phyloP scores from a whole-genome alignment of 1,140 invertebrate species.

The Zaprionus tsacasi region DNA sequence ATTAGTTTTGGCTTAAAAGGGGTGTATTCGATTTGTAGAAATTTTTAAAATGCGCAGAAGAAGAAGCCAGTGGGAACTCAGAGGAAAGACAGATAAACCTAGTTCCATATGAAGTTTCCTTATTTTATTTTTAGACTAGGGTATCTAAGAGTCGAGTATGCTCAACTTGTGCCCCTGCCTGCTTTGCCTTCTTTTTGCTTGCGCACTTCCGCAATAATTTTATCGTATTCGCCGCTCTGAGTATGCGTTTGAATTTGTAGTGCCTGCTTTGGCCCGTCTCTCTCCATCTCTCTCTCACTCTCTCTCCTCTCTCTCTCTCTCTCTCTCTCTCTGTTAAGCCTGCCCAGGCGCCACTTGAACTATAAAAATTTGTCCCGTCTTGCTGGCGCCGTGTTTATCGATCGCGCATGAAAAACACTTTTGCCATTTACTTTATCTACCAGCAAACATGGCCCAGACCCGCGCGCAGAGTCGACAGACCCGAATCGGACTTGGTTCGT shows the following conservation, averaged over 20 bases:
- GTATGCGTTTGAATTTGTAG: conserved; percentile 68
- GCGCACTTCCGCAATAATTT: conserved; percentile 81
- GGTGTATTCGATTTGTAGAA: too few species aligned
- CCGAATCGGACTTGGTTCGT: conserved; percentile 68
- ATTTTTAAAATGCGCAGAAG: too few species aligned
- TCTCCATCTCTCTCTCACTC: not conserved
- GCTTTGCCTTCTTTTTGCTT: conserved; percentile 37
- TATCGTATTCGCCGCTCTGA: conserved; percentile 67
- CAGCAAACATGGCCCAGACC: conserved; percentile 73
- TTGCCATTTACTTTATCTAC: conserved; percentile 81
- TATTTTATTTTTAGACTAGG: not conserved
- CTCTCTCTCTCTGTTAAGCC: conserved; percentile 11
- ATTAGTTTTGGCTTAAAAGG: too few species aligned
- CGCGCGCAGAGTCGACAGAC: conserved; percentile 42
- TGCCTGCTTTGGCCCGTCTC: conserved; percentile 64
- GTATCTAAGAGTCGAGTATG: not conserved
- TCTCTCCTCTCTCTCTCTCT: not conserved
- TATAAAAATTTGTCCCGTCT: conserved; percentile 84
- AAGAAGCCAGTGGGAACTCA: too few species aligned
- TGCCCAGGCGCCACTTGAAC: conserved; percentile 83
- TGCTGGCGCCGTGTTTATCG: conserved; percentile 80
- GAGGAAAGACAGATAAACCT: too few species aligned
- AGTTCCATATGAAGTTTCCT: too few species aligned
- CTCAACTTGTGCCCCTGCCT: conserved; percentile 5
- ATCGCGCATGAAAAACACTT: conserved; percentile 81